Evolutionary conservation across 2,113 vertebrate genomes (phyloP).

Genomic region (Chlamydotis undulata): DNA sequence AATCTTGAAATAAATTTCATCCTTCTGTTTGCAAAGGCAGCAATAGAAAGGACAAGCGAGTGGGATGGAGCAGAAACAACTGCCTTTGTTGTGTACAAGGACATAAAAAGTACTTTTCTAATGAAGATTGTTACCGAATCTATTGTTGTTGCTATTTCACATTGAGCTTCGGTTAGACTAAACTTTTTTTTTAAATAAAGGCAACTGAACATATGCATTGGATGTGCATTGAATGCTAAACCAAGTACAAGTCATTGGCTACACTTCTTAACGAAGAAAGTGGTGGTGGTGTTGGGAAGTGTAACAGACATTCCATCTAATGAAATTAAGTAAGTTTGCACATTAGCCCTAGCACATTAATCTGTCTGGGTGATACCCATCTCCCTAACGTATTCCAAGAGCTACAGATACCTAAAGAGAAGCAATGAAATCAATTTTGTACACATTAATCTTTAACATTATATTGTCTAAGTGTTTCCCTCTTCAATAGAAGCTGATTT

Average conservation of each 20-base stretch:
- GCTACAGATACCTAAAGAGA: not conserved
- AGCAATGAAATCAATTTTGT: constrained; percentile 24
- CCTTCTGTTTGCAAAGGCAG: not conserved
- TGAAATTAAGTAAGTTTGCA: not conserved
- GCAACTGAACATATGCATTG: not conserved
- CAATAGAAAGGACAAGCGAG: not conserved
- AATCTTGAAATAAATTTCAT: not conserved
- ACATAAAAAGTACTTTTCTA: not conserved
- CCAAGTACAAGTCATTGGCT: not conserved
- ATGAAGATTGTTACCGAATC: not conserved
- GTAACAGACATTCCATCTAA: not conserved
- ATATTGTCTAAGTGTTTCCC: not conserved
- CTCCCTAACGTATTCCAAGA: not conserved
- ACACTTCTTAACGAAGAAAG: not conserved
- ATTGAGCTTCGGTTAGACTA: not conserved
- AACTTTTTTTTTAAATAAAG: not conserved
- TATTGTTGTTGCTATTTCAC: not conserved
- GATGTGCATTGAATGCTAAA: not conserved
- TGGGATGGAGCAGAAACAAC: not conserved
- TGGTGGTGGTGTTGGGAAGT: not conserved
- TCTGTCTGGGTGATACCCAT: not conserved
- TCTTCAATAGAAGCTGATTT: constrained; percentile 21
- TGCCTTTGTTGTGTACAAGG: not conserved
- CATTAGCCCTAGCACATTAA: not conserved
- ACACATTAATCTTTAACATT: not conserved